Conservation (phyloP, 2,797 vertebrate species). For the Eulemur albifrons region DNA sequence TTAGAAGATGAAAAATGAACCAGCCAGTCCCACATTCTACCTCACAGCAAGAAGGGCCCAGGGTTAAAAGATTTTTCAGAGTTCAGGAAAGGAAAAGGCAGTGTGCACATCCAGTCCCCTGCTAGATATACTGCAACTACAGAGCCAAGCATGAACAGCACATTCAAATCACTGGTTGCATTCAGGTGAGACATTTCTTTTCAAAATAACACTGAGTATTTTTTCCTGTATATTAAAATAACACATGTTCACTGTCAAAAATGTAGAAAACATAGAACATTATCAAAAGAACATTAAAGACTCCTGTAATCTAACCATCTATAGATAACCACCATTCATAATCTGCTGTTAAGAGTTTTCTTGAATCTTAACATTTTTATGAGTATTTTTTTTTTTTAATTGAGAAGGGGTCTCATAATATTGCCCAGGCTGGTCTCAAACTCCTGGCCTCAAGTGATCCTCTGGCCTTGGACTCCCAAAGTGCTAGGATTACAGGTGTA, state of each 20-base stretch:
- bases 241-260: slow-evolving; percentile 8
- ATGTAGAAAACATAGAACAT: not conserved
- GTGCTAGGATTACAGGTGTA: not conserved
- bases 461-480: not conserved
- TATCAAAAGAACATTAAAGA: not conserved
- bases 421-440: not conserved
- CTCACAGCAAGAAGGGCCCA: not conserved
- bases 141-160: not conserved
- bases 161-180: not conserved
- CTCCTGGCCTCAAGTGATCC: not conserved
- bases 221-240: not conserved
- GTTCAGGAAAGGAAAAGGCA: not conserved
- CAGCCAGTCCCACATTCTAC: not conserved
- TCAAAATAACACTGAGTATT: slow-evolving; percentile 12
- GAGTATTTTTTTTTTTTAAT: not conserved
- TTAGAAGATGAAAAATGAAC: not conserved
- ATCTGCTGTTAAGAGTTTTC: not conserved
- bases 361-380: not conserved
- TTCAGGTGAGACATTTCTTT: not conserved
- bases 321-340: not conserved
- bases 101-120: not conserved
- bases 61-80: not conserved
- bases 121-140: not conserved
- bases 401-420: not conserved
- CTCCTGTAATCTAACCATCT: not conserved